These are phyloP conservation scores for Ciconia nigra DNA, from an alignment of 2,797 vertebrate species.

Conservation along the genomic window DNA sequence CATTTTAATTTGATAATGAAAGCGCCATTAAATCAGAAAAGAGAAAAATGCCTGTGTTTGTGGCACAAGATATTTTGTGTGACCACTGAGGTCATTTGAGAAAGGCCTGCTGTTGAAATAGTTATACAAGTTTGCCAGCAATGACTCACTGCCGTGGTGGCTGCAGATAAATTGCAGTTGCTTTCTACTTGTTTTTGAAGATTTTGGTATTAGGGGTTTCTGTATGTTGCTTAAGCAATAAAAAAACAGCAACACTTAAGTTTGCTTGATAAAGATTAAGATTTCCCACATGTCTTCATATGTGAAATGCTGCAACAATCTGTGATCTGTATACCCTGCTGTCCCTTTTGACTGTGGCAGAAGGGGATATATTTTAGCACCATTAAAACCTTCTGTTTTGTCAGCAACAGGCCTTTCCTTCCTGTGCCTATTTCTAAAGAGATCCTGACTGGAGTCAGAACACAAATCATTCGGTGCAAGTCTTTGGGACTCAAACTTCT, in stretches of 20 bases:
- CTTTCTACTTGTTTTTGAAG: slow-evolving; percentile 27
- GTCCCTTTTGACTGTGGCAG: not conserved
- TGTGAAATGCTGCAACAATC: not conserved
- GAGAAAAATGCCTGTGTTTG: slow-evolving; percentile 39
- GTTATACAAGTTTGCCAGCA: slow-evolving; percentile 29
- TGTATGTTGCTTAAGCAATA: not conserved
- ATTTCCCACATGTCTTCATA: not conserved
- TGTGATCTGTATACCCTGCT: not conserved
- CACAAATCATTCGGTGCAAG: not conserved
- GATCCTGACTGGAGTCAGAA: not conserved
- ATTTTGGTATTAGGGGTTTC: not conserved
- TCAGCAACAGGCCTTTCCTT: not conserved
- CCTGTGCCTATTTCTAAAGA: not conserved
- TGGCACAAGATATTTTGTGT: slow-evolving; percentile 27
- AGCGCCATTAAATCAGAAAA: not conserved
- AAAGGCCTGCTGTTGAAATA: slow-evolving; percentile 38
- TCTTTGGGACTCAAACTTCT: not conserved
- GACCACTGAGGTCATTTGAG: slow-evolving; percentile 28
- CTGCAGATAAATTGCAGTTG: slow-evolving; percentile 31
- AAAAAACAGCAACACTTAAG: not conserved
- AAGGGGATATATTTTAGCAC: not conserved
- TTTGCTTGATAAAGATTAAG: not conserved
- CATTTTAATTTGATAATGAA: slow-evolving; percentile 73
- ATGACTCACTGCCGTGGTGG: not conserved
- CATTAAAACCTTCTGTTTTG: not conserved